Evolutionary conservation across 1,140 invertebrate species (phyloP).

Genomic region (Bathynomus jamesi): DNA sequence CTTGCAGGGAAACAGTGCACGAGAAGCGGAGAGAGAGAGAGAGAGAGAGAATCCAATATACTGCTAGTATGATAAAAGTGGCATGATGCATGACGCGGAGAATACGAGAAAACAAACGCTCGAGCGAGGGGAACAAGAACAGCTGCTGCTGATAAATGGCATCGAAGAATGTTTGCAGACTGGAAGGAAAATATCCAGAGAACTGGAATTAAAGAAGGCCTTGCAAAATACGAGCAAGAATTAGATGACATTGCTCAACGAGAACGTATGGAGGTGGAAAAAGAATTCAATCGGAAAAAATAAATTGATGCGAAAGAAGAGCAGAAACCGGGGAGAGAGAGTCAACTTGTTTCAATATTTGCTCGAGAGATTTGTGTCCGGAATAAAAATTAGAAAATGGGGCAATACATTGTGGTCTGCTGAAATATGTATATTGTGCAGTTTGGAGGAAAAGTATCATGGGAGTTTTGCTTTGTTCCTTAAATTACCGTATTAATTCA

Average conservation of each 20-base stretch:
- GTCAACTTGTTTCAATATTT: background rate
- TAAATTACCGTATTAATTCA: too few species aligned
- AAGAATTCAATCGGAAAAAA: background rate
- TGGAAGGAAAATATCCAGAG: slow-evolving; percentile 3
- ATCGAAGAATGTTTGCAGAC: background rate
- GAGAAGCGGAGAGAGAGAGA: background rate
- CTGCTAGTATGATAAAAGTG: background rate
- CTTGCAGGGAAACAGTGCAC: background rate
- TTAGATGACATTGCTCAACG: background rate
- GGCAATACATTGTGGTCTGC: background rate
- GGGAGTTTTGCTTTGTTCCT: too few species aligned
- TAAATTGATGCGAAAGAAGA: too few species aligned
- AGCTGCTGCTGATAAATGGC: background rate
- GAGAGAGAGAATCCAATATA: slow-evolving; percentile 1
- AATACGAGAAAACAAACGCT: background rate
- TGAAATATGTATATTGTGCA: background rate
- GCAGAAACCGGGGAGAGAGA: too few species aligned
- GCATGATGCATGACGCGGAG: background rate
- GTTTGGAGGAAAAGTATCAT: background rate
- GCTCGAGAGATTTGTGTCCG: background rate
- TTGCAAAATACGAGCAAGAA: background rate
- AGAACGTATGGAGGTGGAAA: background rate
- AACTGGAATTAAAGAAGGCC: slow-evolving; percentile 2
- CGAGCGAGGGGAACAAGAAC: background rate
- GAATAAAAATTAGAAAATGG: slow-evolving; percentile 1